phyloP scores from a whole-genome alignment of 2,797 vertebrate species.

The Pangasius larnaudii region DNA sequence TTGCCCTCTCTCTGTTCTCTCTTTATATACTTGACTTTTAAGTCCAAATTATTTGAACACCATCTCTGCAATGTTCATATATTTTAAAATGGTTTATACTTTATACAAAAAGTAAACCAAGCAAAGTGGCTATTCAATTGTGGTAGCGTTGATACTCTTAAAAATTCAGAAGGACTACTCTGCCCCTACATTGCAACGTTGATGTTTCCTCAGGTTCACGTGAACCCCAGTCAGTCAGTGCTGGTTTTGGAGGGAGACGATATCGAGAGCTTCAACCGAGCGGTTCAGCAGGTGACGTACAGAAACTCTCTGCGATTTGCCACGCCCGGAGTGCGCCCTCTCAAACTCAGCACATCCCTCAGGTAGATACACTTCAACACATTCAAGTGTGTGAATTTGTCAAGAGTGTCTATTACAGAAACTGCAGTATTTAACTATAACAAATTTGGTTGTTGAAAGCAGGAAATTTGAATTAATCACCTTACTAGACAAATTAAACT shows the following conservation, averaged over 20 bases:
- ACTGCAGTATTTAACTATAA: too few relatives aligned
- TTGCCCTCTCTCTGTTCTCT: neutral
- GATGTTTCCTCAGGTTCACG: conserved; percentile 85
- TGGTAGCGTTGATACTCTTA: neutral
- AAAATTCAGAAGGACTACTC: neutral
- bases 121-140: neutral
- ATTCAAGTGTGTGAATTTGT: neutral
- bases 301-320: conserved; percentile 96
- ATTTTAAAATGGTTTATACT: neutral
- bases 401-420: neutral
- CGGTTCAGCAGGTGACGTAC: conserved; percentile 97
- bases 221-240: conserved; percentile 97
- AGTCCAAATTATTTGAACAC: neutral
- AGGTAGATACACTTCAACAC: conserved; percentile 73
- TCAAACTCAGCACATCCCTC: conserved; percentile 90
- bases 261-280: conserved; percentile 95
- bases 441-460: neutral
- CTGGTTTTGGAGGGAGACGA: conserved; percentile 95
- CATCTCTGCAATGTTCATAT: neutral
- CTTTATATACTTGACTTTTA: neutral
- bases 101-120: neutral
- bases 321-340: conserved; percentile 92
- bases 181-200: neutral
- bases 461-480: neutral
- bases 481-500: neutral